Base-by-base conservation (phyloP, 2,888 invertebrate species). In the Phalera bucephala region DNA sequence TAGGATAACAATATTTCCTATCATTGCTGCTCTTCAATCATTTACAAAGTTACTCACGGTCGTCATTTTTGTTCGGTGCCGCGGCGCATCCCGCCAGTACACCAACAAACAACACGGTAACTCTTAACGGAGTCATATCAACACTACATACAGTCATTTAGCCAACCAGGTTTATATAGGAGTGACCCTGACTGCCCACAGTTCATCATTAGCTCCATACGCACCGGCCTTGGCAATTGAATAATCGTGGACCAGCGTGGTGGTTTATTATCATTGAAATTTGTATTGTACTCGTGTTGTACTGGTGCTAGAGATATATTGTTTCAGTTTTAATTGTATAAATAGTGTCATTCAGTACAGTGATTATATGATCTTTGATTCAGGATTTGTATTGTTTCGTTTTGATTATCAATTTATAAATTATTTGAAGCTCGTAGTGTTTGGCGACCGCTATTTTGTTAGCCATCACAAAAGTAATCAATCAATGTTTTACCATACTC, bases 171-270 rank as follows among this genome's bases (percentile, higher is more conserved):
- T 73, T 78, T 85, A 83, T 87, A 86, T 87, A 85, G 62, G 51
- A 52, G 45, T 66, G 81, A 64, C 80, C 77, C 64, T 81, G 76
- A 53, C 71, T 77, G 74, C 86, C 86, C 79, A 87, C 87, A 43
- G 64, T 38, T 50, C 64, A 64, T 77, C 71, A 79, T 84, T 80
- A 80, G 56, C 62, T 60, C 57, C 67, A 73, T 75, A 66, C 70
- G 72, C 62, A 66, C 72, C 72, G 80, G 58, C 84, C 82, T 82
- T 83, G 79, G 53, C 69, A 68, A 74, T 75, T 71, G 76, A 66
- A 80, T 76, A 71, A 79, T 72, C 63, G 63, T 45, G 6, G 14
- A 11, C 4, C 25, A 17, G 25, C 23, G 17, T 37, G 30, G 43
- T 36, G 31, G 49, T 52, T 49, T 51, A 56, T 57, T 62, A 58